Evolutionary conservation across 2,113 vertebrate species (phyloP).

Genomic region (Alligator mississippiensis): DNA sequence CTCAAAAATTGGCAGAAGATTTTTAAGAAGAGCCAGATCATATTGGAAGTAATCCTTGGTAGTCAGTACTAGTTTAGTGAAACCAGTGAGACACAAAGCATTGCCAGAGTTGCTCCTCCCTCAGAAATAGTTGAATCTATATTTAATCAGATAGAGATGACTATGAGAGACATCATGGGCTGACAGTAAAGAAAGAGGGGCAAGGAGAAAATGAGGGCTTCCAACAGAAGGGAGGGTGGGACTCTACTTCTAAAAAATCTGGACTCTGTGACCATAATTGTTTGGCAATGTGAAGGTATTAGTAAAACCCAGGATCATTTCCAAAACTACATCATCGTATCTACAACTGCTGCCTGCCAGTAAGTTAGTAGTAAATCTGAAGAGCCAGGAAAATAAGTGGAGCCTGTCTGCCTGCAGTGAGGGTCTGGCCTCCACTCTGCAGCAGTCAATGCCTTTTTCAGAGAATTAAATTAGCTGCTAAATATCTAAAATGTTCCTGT

Average conservation of each 20-base stretch:
- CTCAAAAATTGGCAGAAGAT: background rate
- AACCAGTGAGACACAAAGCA: constrained; percentile 24
- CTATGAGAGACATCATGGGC: background rate
- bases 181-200: constrained; percentile 36
- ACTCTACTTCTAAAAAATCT: constrained; percentile 73
- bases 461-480: constrained; percentile 67
- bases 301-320: constrained; percentile 59
- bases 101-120: constrained; percentile 58
- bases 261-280: constrained; percentile 63
- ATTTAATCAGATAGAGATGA: constrained; percentile 58
- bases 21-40: background rate
- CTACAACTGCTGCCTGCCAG: constrained; percentile 65
- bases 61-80: constrained; percentile 34
- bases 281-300: constrained; percentile 57
- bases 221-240: constrained; percentile 78
- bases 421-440: constrained; percentile 28
- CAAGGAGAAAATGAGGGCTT: constrained; percentile 53
- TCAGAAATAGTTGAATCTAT: constrained; percentile 55
- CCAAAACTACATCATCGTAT: constrained; percentile 72
- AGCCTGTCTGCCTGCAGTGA: constrained; percentile 61
- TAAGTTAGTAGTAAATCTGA: constrained; percentile 60
- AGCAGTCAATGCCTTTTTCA: constrained; percentile 31
- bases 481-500: constrained; percentile 60
- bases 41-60: constrained; percentile 32
- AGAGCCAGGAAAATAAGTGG: constrained; percentile 67